Evolutionary conservation across 2,888 invertebrate genomes (phyloP).

Genomic region (Eremobia ochroleuca): DNA sequence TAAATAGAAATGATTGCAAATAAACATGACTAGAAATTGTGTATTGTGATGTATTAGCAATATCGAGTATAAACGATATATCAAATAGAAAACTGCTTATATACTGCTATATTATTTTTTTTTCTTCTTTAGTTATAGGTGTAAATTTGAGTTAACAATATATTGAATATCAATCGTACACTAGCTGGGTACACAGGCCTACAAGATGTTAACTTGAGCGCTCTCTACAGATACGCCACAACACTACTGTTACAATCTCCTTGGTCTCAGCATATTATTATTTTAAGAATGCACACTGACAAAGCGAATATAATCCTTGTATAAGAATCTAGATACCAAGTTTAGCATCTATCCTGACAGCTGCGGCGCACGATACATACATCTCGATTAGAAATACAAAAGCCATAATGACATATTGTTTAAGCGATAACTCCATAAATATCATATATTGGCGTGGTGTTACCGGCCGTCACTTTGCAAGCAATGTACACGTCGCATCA

Average conservation of each 20-base stretch:
- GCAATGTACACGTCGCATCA: constrained; percentile 73
- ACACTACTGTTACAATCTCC: constrained; percentile 76
- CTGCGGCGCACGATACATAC: constrained; percentile 68
- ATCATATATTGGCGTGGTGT: constrained; percentile 61
- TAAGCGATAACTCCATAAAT: constrained; percentile 63
- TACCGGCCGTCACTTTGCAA: constrained; percentile 61
- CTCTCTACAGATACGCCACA: constrained; percentile 69
- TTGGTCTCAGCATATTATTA: constrained; percentile 79
- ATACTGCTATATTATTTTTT: background rate
- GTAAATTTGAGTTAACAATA: constrained; percentile 31
- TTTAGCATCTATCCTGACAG: constrained; percentile 66
- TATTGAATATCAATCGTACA: constrained; percentile 19
- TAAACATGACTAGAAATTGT: constrained; percentile 70
- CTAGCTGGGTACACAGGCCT: constrained; percentile 13
- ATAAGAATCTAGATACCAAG: constrained; percentile 70
- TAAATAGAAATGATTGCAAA: constrained; percentile 57
- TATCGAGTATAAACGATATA: constrained; percentile 44
- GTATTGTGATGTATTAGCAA: constrained; percentile 66
- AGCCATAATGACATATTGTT: constrained; percentile 70
- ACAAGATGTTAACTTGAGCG: constrained; percentile 52
- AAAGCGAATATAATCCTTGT: constrained; percentile 80
- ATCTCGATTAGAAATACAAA: constrained; percentile 71
- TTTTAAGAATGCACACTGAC: constrained; percentile 83
- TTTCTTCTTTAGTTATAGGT: constrained; percentile 3
- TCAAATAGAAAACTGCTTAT: constrained; percentile 40